phyloP scores from a whole-genome alignment of 2,888 invertebrate species.

The Euclidia mi region DNA sequence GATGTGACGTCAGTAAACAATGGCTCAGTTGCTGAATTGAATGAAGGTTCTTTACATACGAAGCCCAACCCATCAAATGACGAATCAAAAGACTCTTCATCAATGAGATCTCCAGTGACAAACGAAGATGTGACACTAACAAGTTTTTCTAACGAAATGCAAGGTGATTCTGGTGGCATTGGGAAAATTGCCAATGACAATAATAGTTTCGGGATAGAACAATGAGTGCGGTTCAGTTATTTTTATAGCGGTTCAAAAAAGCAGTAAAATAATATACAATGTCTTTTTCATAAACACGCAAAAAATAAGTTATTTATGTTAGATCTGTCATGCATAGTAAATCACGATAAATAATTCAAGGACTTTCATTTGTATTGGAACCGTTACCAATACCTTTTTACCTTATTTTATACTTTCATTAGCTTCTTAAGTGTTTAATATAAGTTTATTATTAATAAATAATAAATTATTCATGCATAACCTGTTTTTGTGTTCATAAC shows the following conservation, averaged over 20 bases:
- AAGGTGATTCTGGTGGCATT: slow-evolving; percentile 25
- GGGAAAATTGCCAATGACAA: slow-evolving; percentile 27
- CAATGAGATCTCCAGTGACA: slow-evolving; percentile 4
- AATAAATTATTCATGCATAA: no score
- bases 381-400: not conserved
- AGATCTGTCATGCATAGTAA: not conserved
- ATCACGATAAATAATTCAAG: slow-evolving; percentile 3
- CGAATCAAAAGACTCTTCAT: slow-evolving; percentile 18
- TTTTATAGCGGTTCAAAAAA: not conserved
- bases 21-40: slow-evolving; percentile 31
- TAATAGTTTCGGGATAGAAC: slow-evolving; percentile 16
- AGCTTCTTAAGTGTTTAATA: no score
- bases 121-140: slow-evolving; percentile 14
- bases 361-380: not conserved
- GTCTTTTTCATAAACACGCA: no score
- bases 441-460: no score
- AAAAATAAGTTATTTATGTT: not conserved
- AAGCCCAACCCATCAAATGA: slow-evolving; percentile 18
- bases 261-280: no score
- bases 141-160: slow-evolving; percentile 14
- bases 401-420: no score
- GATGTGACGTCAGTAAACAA: slow-evolving; percentile 24
- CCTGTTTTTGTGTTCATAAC: not conserved
- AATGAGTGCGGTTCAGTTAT: slow-evolving; percentile 1
- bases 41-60: slow-evolving; percentile 27